Conservation (phyloP, 2,797 vertebrate genomes). For the Karalla daura region DNA sequence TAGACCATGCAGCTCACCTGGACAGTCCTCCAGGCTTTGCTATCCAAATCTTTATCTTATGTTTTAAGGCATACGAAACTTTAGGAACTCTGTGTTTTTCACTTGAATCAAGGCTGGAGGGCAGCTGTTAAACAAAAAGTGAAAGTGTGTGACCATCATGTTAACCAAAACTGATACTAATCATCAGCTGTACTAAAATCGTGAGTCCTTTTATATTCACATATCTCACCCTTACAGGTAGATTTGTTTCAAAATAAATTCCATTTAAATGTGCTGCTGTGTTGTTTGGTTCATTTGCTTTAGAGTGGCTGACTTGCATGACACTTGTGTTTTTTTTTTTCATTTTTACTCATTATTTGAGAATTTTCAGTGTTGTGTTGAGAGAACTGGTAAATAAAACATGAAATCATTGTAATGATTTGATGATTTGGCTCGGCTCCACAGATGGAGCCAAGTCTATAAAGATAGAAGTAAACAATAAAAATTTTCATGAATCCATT, state of each 20-base stretch:
- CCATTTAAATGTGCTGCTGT: constrained; percentile 44
- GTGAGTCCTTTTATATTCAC: neutral
- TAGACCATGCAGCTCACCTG: too few relatives aligned
- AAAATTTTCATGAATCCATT: too few relatives aligned
- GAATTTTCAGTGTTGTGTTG: too few relatives aligned
- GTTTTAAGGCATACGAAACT: neutral
- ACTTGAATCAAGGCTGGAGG: constrained; percentile 10
- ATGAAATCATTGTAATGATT: too few relatives aligned
- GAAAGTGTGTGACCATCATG: constrained; percentile 40
- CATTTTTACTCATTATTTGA: neutral
- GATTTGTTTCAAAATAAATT: constrained; percentile 58
- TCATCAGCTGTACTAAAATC: constrained; percentile 26
- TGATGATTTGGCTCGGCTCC: too few relatives aligned
- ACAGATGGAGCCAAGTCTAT: too few relatives aligned
- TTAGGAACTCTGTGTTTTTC: neutral
- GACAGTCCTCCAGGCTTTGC: neutral
- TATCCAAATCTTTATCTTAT: too few relatives aligned
- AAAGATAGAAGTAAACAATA: too few relatives aligned
- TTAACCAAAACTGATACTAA: constrained; percentile 10
- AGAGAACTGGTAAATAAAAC: too few relatives aligned
- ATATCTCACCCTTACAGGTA: neutral
- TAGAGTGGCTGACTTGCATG: neutral
- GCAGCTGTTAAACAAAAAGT: constrained; percentile 27
- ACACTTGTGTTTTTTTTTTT: neutral
- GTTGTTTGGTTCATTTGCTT: constrained; percentile 55